phyloP scores from a whole-genome alignment of 2,888 invertebrate genomes.

The Meteorus colon region DNA sequence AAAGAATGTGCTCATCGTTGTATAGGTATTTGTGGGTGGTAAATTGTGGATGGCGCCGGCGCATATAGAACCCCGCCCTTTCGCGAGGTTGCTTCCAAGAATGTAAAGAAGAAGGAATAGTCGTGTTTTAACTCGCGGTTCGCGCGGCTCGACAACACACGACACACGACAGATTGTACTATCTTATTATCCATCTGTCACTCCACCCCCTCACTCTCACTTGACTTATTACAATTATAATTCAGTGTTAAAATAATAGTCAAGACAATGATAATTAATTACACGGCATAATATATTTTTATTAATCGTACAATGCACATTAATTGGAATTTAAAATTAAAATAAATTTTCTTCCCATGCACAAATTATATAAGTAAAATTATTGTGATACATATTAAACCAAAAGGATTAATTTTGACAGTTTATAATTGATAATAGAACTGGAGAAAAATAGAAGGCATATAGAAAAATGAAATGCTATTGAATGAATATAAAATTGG shows the following conservation, averaged over 20 bases:
- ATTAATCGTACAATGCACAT: background rate
- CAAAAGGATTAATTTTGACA: background rate
- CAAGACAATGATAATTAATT: background rate
- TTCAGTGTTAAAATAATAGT: constrained; percentile 15
- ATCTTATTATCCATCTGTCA: constrained; percentile 30
- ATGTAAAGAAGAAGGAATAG: constrained; percentile 56
- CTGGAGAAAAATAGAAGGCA: background rate
- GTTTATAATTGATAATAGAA: background rate
- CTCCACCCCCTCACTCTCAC: background rate
- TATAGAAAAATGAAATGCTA: background rate
- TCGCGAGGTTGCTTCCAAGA: constrained; percentile 58
- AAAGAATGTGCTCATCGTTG: constrained; percentile 42
- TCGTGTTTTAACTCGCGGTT: constrained; percentile 61
- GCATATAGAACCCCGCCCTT: constrained; percentile 71
- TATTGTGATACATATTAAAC: constrained; percentile 1
- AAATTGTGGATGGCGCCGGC: constrained; percentile 61
- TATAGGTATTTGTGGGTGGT: constrained; percentile 45
- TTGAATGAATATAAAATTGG: background rate
- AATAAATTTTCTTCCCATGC: background rate
- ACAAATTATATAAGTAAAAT: constrained; percentile 10
- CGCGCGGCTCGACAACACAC: constrained; percentile 54
- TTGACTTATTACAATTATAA: constrained; percentile 11
- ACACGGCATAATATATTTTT: background rate
- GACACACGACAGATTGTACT: constrained; percentile 47
- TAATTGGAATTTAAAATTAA: background rate